Evolutionary conservation across 2,113 vertebrate genomes (phyloP), one percentile per base, ranked within the genome.

Genomic region (Pseudopodoces humilis): DNA sequence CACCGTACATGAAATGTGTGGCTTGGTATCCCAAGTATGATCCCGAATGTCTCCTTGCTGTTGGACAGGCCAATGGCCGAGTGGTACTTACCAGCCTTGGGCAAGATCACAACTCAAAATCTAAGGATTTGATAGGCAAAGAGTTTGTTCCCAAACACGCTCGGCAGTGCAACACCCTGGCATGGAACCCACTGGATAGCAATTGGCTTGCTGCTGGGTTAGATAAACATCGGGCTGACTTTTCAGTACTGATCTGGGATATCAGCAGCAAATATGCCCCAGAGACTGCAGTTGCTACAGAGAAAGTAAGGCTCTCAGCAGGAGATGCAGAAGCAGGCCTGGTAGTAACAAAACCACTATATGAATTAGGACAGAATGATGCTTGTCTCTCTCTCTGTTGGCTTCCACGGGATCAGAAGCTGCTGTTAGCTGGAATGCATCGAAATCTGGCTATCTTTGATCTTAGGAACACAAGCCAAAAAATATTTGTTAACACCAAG

Each of bases 91-190:
- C 99, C 71, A 99, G 99, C 96, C 97, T 99, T 4, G 99, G 99
- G 52, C 99, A 99, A 85, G 99, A 98, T 95, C 99, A 99, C 98
- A 99, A 99, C 96, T 99, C 99, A 21, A 98, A 99, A n/a, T 99
- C 97, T 46, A 99, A 98, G 91, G 99, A 99, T 84, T 94, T 99
- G 68, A 98, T 99, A 94, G 99, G 99, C 55, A 99, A 99, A 90
- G 99, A 99, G 96, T 99, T 99, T 97, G 99, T 99, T 22, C 99
- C 99, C 43, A 99, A 99, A n/a, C 99, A 99, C 0, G 99, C 99
- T 2, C 98, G 99, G 7, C 99, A 99, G 4, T 99, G 99, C 96
- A 99, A 99, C 83, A 99, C 99, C 2, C 97, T 99, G 2, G 99
- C 99, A 0, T 99, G 99, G 99, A 99, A 99, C 94, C 99, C 99